Conservation (phyloP, 2,888 invertebrate species). For the Pyrrhopygopsis socrates region DNA sequence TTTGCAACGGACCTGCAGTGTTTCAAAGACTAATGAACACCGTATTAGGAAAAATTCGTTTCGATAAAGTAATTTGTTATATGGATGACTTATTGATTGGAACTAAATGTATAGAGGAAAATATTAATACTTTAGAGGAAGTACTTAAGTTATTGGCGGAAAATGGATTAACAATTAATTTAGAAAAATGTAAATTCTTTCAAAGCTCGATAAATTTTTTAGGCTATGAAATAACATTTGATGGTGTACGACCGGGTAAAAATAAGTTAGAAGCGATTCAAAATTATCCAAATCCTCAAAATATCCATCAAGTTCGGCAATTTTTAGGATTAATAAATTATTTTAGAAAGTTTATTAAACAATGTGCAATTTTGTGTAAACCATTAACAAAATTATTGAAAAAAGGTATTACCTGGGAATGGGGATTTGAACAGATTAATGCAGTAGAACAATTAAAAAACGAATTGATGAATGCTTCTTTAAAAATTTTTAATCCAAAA, state of each 20-base stretch:
- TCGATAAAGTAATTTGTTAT: slow-evolving; percentile 26
- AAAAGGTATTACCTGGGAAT: slow-evolving; percentile 2
- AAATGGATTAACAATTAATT: slow-evolving; percentile 12
- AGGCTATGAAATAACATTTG: slow-evolving; percentile 15
- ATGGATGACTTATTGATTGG: slow-evolving; percentile 28
- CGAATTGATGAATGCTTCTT: slow-evolving; percentile 4
- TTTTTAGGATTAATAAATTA: slow-evolving; percentile 24
- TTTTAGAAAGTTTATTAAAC: slow-evolving; percentile 28
- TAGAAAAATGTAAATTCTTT: slow-evolving; percentile 28
- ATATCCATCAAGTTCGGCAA: slow-evolving; percentile 25
- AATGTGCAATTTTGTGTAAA: slow-evolving; percentile 11
- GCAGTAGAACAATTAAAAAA: slow-evolving; percentile 15
- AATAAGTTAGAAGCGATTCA: slow-evolving; percentile 14
- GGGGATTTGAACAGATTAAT: neutral
- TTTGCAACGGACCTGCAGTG: slow-evolving; percentile 82
- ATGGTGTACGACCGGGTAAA: slow-evolving; percentile 14
- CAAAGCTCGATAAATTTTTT: slow-evolving; percentile 16
- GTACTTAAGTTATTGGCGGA: slow-evolving; percentile 1
- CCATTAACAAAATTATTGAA: slow-evolving; percentile 25
- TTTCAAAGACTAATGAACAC: slow-evolving; percentile 84
- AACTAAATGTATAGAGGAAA: neutral
- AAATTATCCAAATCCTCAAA: slow-evolving; percentile 16
- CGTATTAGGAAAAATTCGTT: slow-evolving; percentile 65
- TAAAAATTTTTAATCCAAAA: slow-evolving; percentile 9
- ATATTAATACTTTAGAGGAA: neutral